Base-by-base conservation (phyloP, 2,113 vertebrate species). In the Circaetus gallicus region DNA sequence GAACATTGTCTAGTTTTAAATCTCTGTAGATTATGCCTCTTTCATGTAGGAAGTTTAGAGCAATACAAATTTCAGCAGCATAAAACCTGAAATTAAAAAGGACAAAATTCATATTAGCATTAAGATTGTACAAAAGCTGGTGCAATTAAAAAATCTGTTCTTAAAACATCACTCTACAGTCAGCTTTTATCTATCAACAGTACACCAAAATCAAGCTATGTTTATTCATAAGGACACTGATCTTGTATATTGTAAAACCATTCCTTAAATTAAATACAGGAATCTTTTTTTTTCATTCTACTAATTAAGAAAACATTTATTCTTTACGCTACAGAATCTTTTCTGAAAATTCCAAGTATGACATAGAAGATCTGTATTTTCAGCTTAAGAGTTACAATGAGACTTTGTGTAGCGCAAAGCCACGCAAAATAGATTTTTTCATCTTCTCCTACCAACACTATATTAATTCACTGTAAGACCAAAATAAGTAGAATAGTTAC, bases 31-130 rank as follows among this genome's bases (percentile, higher is more conserved):
- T 99, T 76, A 99, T 99, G 49, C 99, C 99, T 92, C 99, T 98
- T 97, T 99, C 99, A 15, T 99, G 99, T n/a, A 99, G 98, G 97
- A 99, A 99, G 98, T 99, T 99, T 70, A 99, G 98, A 82, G 99
- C 99, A 31, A 99, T 99, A 93, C 99, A 99, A 94, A 99, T 99
- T 98, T 99, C 99, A 62, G 99, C 99, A 87, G 99, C 99, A 89
- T 99, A 99, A 98, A 99, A 99, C 96, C 99, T 99, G 97, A 19
- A 96, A 96, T 40, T 5, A 25, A 50, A 70, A 84, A 47, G 50
- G 22, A 84, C 12, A 70, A 85, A 21, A 32, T 9, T 9, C 19
- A 4, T 40, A 24, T 63, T 38, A 55, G 42, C 76, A 59, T n/a
- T 28, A 59, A 47, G 40, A n/a, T 10, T 24, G 17, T 29, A 74